Evolutionary conservation across 2,888 invertebrate genomes (phyloP).

Genomic region (Brachylomia viminalis): DNA sequence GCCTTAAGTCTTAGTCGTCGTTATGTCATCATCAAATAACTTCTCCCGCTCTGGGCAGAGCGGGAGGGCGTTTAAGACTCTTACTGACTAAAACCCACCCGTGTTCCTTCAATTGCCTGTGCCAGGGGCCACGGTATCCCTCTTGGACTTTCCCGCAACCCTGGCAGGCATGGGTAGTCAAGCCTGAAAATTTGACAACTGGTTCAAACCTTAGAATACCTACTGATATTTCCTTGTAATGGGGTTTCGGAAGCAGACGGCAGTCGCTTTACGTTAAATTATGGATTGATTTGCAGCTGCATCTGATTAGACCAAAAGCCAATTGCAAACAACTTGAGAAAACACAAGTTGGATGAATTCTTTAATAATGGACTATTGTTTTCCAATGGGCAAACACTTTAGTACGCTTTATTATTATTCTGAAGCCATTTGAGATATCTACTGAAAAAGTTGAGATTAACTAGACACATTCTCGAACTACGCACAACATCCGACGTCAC

Average conservation of each 20-base stretch:
- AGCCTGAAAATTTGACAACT: background rate
- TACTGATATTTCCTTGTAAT: background rate
- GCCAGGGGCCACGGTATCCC: no score
- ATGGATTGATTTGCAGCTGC: background rate
- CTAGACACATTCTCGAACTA: no score
- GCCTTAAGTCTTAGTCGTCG: no score
- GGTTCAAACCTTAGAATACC: background rate
- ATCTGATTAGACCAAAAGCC: background rate
- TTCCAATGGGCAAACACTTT: background rate
- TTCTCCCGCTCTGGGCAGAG: no score
- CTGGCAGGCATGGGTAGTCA: no score
- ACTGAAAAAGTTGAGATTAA: background rate
- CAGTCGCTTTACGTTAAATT: background rate
- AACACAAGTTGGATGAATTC: slow-evolving; percentile 2
- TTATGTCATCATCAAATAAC: no score
- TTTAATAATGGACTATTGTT: background rate
- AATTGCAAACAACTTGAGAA: background rate
- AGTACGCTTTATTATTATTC: background rate
- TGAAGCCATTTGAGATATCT: background rate
- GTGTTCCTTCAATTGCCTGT: no score
- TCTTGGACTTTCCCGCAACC: no score
- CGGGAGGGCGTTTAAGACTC: no score
- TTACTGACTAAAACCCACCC: no score
- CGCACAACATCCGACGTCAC: background rate
- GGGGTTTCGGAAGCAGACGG: background rate